A percentile compares a stretch with the other conserved stretches of the same genome.
Evolutionary conservation across 2,888 invertebrate species (phyloP).

Genomic region (Cactoblastis cactorum): DNA sequence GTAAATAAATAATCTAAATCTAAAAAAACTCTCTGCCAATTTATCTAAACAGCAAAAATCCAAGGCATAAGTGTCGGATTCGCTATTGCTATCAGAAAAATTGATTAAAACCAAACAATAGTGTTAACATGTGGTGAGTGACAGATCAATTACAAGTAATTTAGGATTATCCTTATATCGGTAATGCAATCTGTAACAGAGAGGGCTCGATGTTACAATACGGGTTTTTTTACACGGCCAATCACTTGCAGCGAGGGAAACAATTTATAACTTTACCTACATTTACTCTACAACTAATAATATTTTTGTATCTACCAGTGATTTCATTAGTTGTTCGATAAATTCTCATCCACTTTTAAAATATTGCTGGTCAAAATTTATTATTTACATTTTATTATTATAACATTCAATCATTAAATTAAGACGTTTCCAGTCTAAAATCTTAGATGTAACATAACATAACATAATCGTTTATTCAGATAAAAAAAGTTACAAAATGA

Average conservation of each 20-base stretch:
- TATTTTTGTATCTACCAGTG: too few relatives aligned
- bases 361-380: too few relatives aligned
- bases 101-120: conserved; percentile 3
- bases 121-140: conserved; percentile 41
- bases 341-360: too few relatives aligned
- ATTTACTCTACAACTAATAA: too few relatives aligned
- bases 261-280: too few relatives aligned
- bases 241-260: neutral
- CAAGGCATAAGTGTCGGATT: neutral
- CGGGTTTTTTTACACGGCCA: neutral
- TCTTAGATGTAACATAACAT: too few relatives aligned
- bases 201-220: conserved; percentile 30
- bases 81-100: neutral
- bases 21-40: neutral
- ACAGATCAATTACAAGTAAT: conserved; percentile 65
- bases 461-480: too few relatives aligned
- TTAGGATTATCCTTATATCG: conserved; percentile 62
- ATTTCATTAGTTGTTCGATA: too few relatives aligned
- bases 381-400: too few relatives aligned
- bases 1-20: neutral
- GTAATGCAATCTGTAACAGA: conserved; percentile 56
- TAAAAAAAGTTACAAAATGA: too few relatives aligned
- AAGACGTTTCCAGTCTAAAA: too few relatives aligned
- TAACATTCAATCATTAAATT: too few relatives aligned
- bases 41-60: neutral